phyloP scores from a whole-genome alignment of 2,113 vertebrate genomes.

The Gnathonemus echidnorhynchus region DNA sequence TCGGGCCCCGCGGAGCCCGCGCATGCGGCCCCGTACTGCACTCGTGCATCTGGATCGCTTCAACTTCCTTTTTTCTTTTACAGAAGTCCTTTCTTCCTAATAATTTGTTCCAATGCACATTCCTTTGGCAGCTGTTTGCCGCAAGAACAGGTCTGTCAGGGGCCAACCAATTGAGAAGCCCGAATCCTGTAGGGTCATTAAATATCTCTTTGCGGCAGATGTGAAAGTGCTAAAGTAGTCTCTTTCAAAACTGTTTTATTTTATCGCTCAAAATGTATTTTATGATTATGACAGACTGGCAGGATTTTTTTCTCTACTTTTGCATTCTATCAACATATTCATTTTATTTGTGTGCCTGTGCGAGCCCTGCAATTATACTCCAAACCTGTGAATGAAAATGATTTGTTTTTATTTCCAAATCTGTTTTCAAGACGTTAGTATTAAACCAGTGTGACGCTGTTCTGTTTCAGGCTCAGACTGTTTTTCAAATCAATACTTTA shows the following conservation, averaged over 20 bases:
- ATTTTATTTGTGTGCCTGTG: not conserved
- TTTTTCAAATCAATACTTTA: slow-evolving; percentile 1
- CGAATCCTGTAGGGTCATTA: not conserved
- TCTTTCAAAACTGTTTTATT: not conserved
- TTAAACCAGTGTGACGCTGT: not conserved
- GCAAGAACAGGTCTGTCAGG: not conserved
- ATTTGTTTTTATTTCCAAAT: not conserved
- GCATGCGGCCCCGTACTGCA: not conserved
- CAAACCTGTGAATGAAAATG: not conserved
- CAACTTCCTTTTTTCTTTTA: slow-evolving; percentile 9
- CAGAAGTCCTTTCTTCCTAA: not conserved
- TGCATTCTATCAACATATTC: not conserved
- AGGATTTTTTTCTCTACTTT: not conserved
- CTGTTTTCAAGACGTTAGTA: not conserved
- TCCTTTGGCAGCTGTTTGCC: slow-evolving; percentile 12
- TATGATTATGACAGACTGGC: not conserved
- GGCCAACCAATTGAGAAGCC: not conserved
- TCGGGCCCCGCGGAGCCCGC: not conserved
- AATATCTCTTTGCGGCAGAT: slow-evolving; percentile 4
- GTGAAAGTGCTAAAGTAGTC: not conserved
- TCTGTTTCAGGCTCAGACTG: not conserved
- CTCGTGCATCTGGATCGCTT: not conserved
- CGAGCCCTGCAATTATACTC: not conserved
- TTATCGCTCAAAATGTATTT: not conserved
- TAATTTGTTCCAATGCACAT: slow-evolving; percentile 1